Conservation (phyloP, 2,888 invertebrate genomes). For the Ichneumoninae sp. region DNA sequence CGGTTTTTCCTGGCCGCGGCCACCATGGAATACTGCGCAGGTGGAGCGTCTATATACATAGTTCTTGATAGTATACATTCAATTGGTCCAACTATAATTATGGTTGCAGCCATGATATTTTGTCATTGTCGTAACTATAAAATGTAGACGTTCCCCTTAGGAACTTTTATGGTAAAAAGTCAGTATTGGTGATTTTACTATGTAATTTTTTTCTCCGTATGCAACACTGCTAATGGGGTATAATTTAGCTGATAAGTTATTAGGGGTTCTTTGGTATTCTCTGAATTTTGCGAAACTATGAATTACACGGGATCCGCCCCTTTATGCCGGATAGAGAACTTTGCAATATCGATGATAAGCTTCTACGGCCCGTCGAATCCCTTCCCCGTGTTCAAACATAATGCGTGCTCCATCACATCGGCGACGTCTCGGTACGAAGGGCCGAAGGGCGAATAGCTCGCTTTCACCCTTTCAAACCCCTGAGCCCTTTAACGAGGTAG, state of each 20-base stretch:
- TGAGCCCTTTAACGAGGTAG: conserved; percentile 58
- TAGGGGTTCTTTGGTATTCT: neutral
- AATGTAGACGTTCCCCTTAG: no score
- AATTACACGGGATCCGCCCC: neutral
- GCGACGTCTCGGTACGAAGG: conserved; percentile 46
- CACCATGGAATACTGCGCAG: no score
- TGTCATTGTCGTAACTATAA: no score
- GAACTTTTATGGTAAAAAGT: no score
- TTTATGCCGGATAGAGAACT: conserved; percentile 66
- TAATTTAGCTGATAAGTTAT: conserved; percentile 8
- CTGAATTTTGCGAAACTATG: neutral
- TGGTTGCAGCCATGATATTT: no score
- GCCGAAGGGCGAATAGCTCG: conserved; percentile 47
- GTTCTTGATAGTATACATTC: no score
- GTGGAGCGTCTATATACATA: no score
- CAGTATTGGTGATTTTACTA: no score
- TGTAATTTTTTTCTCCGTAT: neutral
- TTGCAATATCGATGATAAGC: conserved; percentile 82
- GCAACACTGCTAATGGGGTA: neutral
- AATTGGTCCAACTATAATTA: no score
- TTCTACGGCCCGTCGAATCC: conserved; percentile 68
- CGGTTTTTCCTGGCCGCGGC: no score
- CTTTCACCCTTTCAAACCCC: conserved; percentile 61
- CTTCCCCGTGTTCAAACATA: conserved; percentile 78
- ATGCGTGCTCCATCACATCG: conserved; percentile 76